Percentiles rank a stretch among this genome's conserved stretches.
Evolutionary conservation across 2,888 invertebrate species (phyloP).

Genomic region (Hydrotaea cyrtoneurina): DNA sequence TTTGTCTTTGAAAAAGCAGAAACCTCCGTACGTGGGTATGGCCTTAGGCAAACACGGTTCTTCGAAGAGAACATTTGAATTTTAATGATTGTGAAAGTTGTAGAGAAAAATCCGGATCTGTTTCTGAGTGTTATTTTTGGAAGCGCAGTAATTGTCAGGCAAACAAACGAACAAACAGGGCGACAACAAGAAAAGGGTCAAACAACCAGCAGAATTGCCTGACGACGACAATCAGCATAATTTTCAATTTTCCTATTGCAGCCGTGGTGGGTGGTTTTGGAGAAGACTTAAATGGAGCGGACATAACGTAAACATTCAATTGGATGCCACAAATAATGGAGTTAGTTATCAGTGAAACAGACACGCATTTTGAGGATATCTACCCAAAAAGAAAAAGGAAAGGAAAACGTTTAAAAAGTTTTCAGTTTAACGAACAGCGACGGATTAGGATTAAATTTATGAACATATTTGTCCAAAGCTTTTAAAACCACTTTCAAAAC

Average conservation of each 20-base stretch:
- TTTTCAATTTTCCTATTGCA: constrained; percentile 8
- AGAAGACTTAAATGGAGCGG: constrained; percentile 1
- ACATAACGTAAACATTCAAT: no score
- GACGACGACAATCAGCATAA: constrained; percentile 5
- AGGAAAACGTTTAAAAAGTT: background rate
- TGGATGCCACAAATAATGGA: background rate
- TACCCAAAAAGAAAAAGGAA: no score
- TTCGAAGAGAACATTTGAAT: background rate
- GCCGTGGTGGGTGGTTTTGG: background rate
- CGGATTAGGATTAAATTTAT: background rate
- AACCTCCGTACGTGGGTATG: background rate
- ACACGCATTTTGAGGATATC: background rate
- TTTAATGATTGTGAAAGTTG: background rate
- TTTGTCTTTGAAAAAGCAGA: background rate
- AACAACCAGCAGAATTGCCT: background rate
- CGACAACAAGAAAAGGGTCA: background rate
- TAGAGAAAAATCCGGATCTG: background rate
- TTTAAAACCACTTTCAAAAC: background rate
- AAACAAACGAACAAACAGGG: background rate
- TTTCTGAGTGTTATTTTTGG: background rate
- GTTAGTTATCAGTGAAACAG: background rate
- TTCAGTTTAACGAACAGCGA: background rate
- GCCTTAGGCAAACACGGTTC: background rate
- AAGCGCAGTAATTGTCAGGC: background rate
- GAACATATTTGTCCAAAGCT: background rate